Evolutionary conservation across 2,113 vertebrate genomes (phyloP), one percentile per base, ranked within the genome.

Genomic region (Grallaria varia): DNA sequence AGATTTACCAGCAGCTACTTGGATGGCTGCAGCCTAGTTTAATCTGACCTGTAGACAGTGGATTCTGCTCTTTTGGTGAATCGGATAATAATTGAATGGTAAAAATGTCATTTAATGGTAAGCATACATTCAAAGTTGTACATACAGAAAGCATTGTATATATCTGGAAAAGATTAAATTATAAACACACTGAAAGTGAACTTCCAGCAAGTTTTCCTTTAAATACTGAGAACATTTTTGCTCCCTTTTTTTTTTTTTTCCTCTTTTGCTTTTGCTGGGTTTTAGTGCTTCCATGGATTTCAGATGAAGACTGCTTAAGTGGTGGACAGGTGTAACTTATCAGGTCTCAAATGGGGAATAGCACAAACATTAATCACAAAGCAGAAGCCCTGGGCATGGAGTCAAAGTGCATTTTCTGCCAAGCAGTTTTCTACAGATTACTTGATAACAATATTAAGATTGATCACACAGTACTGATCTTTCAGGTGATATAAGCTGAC

Each of bases 361-460:
- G 87, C 64, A 78, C 12, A 73, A 35, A 19, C 92, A 73, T 96
- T 92, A 95, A 97, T 96, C 93, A 95, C 60, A 66, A 69, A 81
- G 79, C 82, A 86, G 63, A 71, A 94, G 64, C 83, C 80, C 68
- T 49, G 62, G 93, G 84, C 79, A 53, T 50, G 40, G 31, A 83
- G 90, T 42, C 93, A 95, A 67, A 90, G 95, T 56, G 66, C 76
- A 60, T n/a, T 63, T n/a, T 63, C 90, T 89, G 75, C 78, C 85
- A 40, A 81, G 80, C 44, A 49, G 84, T 87, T 84, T 68, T 25
- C 86, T 82, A 69, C 75, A 89, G 93, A 96, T 96, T 91, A 59
- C 93, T 85, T 62, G 77, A 50, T 95, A 97, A 95, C 1, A 2
- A 89, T 63, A 89, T 95, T 95, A 84, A 95, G 94, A 96, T 81